These are phyloP conservation scores for Caranx melampygus DNA, from an alignment of 2,113 vertebrate species.

Conservation along the genomic window DNA sequence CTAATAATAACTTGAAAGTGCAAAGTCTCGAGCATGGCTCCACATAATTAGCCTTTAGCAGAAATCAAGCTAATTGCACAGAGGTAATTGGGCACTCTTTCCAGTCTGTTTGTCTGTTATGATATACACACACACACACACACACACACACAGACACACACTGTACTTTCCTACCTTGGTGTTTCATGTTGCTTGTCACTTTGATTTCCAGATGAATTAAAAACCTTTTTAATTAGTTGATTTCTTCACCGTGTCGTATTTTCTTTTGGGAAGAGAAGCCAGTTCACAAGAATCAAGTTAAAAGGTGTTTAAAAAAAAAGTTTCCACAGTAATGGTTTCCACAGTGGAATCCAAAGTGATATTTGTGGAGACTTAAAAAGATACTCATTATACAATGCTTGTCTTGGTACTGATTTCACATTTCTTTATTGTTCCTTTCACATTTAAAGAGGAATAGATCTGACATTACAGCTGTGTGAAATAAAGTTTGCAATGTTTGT, in stretches of 20 bases:
- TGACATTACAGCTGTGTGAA: slow-evolving; percentile 4
- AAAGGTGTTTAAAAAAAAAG: slow-evolving; percentile 34
- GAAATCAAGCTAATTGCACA: slow-evolving; percentile 84
- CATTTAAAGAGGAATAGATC: not conserved
- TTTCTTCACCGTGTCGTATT: slow-evolving; percentile 62
- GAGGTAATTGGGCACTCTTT: slow-evolving; percentile 85
- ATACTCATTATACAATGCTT: slow-evolving; percentile 24
- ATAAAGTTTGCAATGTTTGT: slow-evolving; percentile 25
- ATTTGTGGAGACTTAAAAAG: slow-evolving; percentile 32
- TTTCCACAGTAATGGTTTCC: slow-evolving; percentile 42
- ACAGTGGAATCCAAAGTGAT: slow-evolving; percentile 36
- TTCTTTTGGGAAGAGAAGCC: slow-evolving; percentile 51
- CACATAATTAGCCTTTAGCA: slow-evolving; percentile 87
- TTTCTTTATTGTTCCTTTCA: slow-evolving; percentile 13
- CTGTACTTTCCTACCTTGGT: slow-evolving; percentile 66
- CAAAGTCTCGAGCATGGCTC: slow-evolving; percentile 78
- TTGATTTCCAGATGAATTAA: slow-evolving; percentile 81
- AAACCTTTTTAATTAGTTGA: slow-evolving; percentile 79
- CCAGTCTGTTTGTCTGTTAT: slow-evolving; percentile 73
- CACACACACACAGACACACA: slow-evolving; percentile 46
- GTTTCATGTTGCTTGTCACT: slow-evolving; percentile 82
- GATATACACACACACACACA: slow-evolving; percentile 45
- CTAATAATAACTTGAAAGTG: slow-evolving; percentile 90
- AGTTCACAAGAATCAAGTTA: slow-evolving; percentile 29
- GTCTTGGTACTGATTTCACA: not conserved